Percentiles rank a stretch among this genome's conserved stretches.
Conservation (phyloP, 2,888 invertebrate genomes). For the Fabriciana adippe region DNA sequence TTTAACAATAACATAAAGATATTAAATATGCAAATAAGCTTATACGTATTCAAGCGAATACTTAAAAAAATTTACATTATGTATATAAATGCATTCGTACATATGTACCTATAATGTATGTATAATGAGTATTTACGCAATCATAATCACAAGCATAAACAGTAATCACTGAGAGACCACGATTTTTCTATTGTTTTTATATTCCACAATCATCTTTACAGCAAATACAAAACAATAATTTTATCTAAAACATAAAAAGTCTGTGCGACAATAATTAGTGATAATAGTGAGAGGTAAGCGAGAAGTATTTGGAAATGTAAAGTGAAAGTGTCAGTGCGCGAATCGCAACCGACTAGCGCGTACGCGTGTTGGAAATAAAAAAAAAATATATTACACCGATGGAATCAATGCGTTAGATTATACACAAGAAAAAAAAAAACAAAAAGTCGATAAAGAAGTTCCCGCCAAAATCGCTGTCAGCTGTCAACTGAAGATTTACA, state of each 20-base stretch:
- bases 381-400: not conserved
- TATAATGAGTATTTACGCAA: too few relatives aligned
- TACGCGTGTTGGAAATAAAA: constrained; percentile 47
- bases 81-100: too few relatives aligned
- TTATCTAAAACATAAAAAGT: constrained; percentile 27
- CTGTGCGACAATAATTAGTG: constrained; percentile 49
- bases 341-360: constrained; percentile 40
- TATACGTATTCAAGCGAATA: too few relatives aligned
- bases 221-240: constrained; percentile 6
- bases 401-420: constrained; percentile 4
- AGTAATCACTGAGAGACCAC: not conserved
- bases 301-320: constrained; percentile 52
- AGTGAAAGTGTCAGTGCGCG: constrained; percentile 65
- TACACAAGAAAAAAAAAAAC: not conserved
- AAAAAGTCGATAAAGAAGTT: constrained; percentile 18
- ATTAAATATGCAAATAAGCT: too few relatives aligned
- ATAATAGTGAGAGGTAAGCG: constrained; percentile 46
- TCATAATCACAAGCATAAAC: not conserved
- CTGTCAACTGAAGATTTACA: constrained; percentile 1
- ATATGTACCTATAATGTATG: too few relatives aligned
- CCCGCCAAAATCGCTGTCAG: constrained; percentile 36
- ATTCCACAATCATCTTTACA: not conserved
- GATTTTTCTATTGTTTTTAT: not conserved
- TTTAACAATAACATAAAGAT: too few relatives aligned
- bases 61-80: too few relatives aligned